Evolutionary conservation across 1,140 invertebrate species (phyloP), one percentile per base, ranked within the genome.

Genomic region (Alviniconcha marisindica): DNA sequence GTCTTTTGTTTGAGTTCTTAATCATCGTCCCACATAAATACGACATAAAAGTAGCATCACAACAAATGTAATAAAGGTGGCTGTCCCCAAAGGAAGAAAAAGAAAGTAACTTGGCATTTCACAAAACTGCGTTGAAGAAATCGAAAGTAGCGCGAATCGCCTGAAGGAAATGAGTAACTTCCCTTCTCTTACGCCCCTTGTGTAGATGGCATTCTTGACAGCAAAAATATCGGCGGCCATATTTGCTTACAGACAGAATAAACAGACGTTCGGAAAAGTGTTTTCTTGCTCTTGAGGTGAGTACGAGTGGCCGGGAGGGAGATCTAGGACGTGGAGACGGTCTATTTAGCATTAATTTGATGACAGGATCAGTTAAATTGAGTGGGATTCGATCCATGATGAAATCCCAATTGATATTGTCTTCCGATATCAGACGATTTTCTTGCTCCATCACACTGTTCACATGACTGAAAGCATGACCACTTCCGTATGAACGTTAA

Each of bases 181-280:
- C 73, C 73, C 73, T 33, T 76, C 12, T 31, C 73, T 76, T 76
- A 48, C 73, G 73, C 73, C 73, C 73, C 73, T 76, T 76, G 73
- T 54, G 73, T 76, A 76, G 73, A 76, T 76, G 73, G 73, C 73
- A 76, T 76, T 76, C 73, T 76, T 76, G 73, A 76, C 73, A 76
- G 73, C 73, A 42, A 51, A 48, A n/a, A 44, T 42, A 74, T 51
- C 28, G 73, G 40, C 73, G 73, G 73, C 73, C 73, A 76, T 76
- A 76, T 76, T 76, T 76, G 73, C 73, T 76, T 51, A 40, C 73
- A 76, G 73, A 76, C 42, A 76, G 73, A 40, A 40, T 76, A 76
- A 76, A 76, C 73, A 76, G 73, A 76, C 73, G 42, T 76, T 76
- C 40, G 10, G 40, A 21, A 33, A 40, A 36, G 1, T 15, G 69